phyloP scores from a whole-genome alignment of 2,113 vertebrate species.

The Ornithorhynchus anatinus region DNA sequence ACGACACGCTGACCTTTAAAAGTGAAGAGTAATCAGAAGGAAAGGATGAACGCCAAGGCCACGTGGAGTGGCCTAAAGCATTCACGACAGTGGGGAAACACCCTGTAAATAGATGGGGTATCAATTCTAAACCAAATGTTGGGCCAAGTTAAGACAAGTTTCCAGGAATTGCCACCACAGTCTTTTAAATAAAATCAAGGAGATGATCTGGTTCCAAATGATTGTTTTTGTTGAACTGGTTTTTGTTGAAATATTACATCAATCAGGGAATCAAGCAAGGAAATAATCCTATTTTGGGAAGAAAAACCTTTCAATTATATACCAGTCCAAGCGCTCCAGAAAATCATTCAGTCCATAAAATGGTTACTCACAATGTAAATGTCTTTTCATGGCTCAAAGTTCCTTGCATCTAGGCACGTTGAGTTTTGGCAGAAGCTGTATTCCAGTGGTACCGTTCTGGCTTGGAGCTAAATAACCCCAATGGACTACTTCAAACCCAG shows the following conservation, averaged over 20 bases:
- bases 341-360: background rate
- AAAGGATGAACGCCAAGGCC: background rate
- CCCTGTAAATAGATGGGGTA: background rate
- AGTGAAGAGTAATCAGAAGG: background rate
- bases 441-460: background rate
- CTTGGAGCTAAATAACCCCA: background rate
- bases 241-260: conserved; percentile 4
- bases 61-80: background rate
- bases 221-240: conserved; percentile 1
- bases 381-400: conserved; percentile 2
- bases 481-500: conserved; percentile 15
- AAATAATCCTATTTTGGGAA: conserved; percentile 1
- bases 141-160: background rate
- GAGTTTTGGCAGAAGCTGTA: background rate
- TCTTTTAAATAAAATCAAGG: background rate
- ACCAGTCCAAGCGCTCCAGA: background rate
- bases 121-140: conserved; percentile 19
- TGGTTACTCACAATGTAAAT: background rate
- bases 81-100: background rate
- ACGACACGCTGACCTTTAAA: background rate
- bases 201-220: background rate
- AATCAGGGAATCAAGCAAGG: background rate
- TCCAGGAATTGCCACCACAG: conserved; percentile 4
- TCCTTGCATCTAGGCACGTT: background rate
- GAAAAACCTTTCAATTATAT: background rate